A percentile compares a stretch with the other conserved stretches of the same genome.
These are phyloP conservation scores for Hirtodrosophila duncani DNA, from an alignment of 2,888 invertebrate genomes.

Conservation along the genomic window DNA sequence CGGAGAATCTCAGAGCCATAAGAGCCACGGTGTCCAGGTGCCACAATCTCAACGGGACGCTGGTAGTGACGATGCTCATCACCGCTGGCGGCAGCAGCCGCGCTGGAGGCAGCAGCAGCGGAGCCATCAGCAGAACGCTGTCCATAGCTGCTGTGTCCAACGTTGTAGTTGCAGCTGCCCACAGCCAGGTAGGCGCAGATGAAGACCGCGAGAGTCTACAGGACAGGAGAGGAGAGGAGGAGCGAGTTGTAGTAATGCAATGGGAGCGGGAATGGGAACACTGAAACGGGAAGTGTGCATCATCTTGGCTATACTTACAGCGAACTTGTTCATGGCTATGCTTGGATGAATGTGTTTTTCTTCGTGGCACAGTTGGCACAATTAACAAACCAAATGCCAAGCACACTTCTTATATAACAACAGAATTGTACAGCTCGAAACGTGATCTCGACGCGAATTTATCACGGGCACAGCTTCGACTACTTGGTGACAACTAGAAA, in stretches of 20 bases:
- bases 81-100: conserved; percentile 38
- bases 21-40: conserved; percentile 35
- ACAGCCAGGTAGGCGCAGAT: conserved; percentile 52
- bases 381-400: conserved; percentile 62
- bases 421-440: conserved; percentile 55
- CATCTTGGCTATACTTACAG: conserved; percentile 57
- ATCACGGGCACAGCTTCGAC: conserved; percentile 42
- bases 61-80: conserved; percentile 14
- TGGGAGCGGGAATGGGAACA: too few relatives aligned
- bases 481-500: conserved; percentile 5
- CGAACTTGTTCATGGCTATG: conserved; percentile 67
- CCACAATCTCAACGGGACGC: conserved; percentile 49
- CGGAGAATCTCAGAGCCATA: conserved; percentile 44
- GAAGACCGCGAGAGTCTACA: conserved; percentile 57
- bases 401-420: conserved; percentile 68
- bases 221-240: neutral
- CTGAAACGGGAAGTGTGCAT: conserved; percentile 13
- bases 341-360: conserved; percentile 45
- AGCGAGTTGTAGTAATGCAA: neutral
- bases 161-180: conserved; percentile 38
- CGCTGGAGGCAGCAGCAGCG: conserved; percentile 36
- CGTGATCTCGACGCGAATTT: conserved; percentile 67
- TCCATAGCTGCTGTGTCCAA: conserved; percentile 22
- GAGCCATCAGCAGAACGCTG: conserved; percentile 17
- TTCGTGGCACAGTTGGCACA: conserved; percentile 63